Conservation (phyloP, 2,113 vertebrate species). For the Geothlypis trichas region DNA sequence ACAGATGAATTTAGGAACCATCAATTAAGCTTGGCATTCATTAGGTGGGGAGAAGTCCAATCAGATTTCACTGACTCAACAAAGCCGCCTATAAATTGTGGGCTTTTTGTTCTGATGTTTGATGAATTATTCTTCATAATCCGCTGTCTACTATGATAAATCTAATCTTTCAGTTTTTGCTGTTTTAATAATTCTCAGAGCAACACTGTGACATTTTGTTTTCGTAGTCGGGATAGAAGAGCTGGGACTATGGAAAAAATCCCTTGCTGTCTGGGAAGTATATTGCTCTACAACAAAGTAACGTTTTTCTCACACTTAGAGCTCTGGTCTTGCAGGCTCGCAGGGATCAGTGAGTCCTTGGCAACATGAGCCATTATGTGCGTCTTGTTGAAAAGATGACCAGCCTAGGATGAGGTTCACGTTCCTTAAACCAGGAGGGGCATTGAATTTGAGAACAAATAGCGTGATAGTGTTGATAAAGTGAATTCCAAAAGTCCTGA, state of each 20-base stretch:
- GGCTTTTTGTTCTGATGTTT: conserved; percentile 76
- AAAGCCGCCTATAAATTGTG: conserved; percentile 75
- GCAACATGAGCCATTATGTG: background rate
- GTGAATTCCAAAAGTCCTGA: background rate
- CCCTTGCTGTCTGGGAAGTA: background rate
- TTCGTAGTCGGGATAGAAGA: background rate
- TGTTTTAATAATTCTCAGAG: conserved; percentile 77
- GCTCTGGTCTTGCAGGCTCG: background rate
- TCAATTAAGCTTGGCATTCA: conserved; percentile 76
- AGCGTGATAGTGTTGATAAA: background rate
- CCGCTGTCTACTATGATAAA: conserved; percentile 74
- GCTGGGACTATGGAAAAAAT: background rate
- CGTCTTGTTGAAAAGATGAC: background rate
- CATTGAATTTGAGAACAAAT: background rate
- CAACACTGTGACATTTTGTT: conserved; percentile 51
- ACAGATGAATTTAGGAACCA: conserved; percentile 69
- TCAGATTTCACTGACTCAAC: conserved; percentile 73
- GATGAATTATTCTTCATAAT: conserved; percentile 86
- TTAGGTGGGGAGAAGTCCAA: conserved; percentile 70
- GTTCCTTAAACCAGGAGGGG: background rate
- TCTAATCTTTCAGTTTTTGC: conserved; percentile 76
- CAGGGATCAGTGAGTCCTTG: background rate
- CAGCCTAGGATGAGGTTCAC: background rate
- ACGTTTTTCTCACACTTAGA: background rate
- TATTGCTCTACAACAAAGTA: background rate